Conservation (phyloP, 1,140 invertebrate genomes). For the Hylyphantes graminicola region DNA sequence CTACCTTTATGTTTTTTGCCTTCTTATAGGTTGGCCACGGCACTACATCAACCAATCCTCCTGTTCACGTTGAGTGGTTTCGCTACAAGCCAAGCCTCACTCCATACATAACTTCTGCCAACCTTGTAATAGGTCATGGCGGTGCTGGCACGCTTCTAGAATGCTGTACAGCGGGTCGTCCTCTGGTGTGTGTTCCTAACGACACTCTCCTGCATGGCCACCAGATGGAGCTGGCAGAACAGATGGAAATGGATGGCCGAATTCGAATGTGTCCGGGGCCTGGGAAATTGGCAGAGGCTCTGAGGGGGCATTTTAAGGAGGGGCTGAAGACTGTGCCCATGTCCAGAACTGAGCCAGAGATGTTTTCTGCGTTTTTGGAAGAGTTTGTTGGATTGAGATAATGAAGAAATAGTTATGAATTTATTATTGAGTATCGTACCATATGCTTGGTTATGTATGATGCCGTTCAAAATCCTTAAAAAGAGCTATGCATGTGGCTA, state of each 20-base stretch:
- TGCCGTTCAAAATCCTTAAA: too few relatives aligned
- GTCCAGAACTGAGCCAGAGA: slow-evolving; percentile 15
- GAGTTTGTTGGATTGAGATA: slow-evolving; percentile 15
- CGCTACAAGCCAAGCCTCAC: slow-evolving; percentile 76
- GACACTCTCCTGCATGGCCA: slow-evolving; percentile 95
- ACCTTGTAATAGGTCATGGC: slow-evolving; percentile 82
- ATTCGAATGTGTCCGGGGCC: slow-evolving; percentile 79
- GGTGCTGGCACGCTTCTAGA: slow-evolving; percentile 95
- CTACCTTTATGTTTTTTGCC: too few relatives aligned
- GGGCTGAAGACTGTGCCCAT: neutral
- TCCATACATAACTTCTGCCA: slow-evolving; percentile 78
- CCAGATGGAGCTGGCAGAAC: slow-evolving; percentile 89
- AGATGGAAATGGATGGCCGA: slow-evolving; percentile 78
- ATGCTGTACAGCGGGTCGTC: slow-evolving; percentile 80
- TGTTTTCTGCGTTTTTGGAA: slow-evolving; percentile 41
- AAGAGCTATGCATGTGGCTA: too few relatives aligned
- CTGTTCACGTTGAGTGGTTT: slow-evolving; percentile 7
- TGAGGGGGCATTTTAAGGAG: neutral
- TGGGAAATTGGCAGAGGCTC: neutral
- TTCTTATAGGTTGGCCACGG: too few relatives aligned
- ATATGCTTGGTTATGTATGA: too few relatives aligned
- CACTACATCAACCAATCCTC: too few relatives aligned
- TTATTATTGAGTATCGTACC: too few relatives aligned
- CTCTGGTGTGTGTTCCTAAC: slow-evolving; percentile 92
- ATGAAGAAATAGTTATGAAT: neutral